A percentile compares a stretch with the other conserved stretches of the same genome.
Evolutionary conservation across 2,797 vertebrate species (phyloP).

Genomic region (Lemur catta): DNA sequence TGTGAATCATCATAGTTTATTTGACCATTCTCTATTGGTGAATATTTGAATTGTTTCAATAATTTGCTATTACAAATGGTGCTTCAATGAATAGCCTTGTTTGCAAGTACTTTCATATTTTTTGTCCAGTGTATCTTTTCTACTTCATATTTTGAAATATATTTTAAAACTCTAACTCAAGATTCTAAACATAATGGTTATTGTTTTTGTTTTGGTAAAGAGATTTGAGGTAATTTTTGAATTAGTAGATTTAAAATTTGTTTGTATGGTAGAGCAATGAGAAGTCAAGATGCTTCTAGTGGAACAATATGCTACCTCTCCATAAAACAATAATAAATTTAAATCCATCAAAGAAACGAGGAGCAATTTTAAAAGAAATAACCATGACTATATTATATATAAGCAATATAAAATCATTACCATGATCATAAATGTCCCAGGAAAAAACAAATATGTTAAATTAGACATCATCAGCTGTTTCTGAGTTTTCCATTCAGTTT

Average conservation of each 20-base stretch:
- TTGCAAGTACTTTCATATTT: not conserved
- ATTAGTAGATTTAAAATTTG: slow-evolving; percentile 33
- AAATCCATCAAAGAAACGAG: slow-evolving; percentile 61
- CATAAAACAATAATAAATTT: slow-evolving; percentile 62
- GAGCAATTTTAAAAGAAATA: slow-evolving; percentile 61
- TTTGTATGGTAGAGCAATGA: slow-evolving; percentile 10
- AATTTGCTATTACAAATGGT: not conserved
- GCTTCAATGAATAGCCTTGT: not conserved
- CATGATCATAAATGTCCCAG: slow-evolving; percentile 52
- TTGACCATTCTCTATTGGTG: not conserved
- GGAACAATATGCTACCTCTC: slow-evolving; percentile 18
- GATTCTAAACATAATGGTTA: slow-evolving; percentile 1
- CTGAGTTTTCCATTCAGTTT: slow-evolving; percentile 3
- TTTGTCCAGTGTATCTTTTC: not conserved
- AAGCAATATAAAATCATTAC: slow-evolving; percentile 51
- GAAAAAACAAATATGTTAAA: slow-evolving; percentile 48
- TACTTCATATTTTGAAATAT: slow-evolving; percentile 3
- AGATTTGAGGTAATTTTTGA: slow-evolving; percentile 12
- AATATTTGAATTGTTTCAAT: slow-evolving; percentile 3
- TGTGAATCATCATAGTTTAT: not conserved
- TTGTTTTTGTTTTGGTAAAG: slow-evolving; percentile 3
- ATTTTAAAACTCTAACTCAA: not conserved
- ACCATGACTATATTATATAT: slow-evolving; percentile 39
- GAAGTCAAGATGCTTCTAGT: not conserved
- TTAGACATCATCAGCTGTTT: slow-evolving; percentile 52